Base-by-base conservation (phyloP, 2,113 vertebrate species). In the Dipodomys spectabilis region DNA sequence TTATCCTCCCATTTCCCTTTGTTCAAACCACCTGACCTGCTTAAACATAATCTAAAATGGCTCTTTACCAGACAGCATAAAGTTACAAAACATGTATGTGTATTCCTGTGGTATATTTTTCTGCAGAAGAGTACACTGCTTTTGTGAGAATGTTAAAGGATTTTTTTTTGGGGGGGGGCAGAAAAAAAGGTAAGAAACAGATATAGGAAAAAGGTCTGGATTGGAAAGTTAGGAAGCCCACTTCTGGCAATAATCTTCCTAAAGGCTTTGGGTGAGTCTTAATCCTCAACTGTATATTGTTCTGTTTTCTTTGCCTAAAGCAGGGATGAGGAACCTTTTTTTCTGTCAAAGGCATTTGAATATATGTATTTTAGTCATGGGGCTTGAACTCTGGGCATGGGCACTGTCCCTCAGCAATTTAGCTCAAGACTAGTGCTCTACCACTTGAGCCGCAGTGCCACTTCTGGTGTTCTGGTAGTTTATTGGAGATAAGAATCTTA, bases 301-400 rank as follows among this genome's bases (percentile, higher is more conserved):
- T 35, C 25, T 57, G 39, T 64, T 35, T 88, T 82, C 44, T 27
- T 39, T 92, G 74, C 84, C 85, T 92, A 20, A 81, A 88, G 71
- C 72, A 86, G 65, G 82, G 78, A n/a, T 73, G 32, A 86, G 15
- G 12, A 18, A 57, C 53, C 16, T 57, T 57, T 57, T 57, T 57
- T 57, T 57, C 16, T 57, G 12, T 18, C 53, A 53, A 53, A 13
- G 49, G 49, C 39, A 39, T 39, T 39, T 39, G 39, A 39, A 39
- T 39, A 39, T 39, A 39, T 39, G 5, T 39, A 39, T 39, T 39
- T 39, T 39, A 49, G 49, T 49, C 49, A 11, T 49, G 49, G 49
- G 49, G 9, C 49, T 49, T 49, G 49, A 12, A 49, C 49, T 49
- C 49, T 11, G 49, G 49, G 49, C 49, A 9, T 49, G 49, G 12